Evolutionary conservation across 2,113 vertebrate species (phyloP).

Genomic region (Pedionomus torquatus): DNA sequence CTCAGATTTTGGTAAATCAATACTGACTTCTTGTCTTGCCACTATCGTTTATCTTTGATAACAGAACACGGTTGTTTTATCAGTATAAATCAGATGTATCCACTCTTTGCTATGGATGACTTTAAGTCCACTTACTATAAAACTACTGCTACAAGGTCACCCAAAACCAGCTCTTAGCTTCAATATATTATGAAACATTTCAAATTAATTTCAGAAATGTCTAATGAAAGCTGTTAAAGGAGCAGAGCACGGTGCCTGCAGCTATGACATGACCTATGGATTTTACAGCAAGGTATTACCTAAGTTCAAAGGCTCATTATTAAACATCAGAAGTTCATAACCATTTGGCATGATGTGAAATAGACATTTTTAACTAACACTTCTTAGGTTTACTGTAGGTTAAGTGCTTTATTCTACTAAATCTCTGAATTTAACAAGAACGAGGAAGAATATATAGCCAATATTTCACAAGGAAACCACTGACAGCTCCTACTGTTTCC

Average conservation of each 20-base stretch:
- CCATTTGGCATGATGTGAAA: neutral
- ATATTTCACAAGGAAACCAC: neutral
- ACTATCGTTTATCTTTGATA: neutral
- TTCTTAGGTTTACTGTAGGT: neutral
- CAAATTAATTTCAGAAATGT: conserved; percentile 9
- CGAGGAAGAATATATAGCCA: neutral
- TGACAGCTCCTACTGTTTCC: neutral
- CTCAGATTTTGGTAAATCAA: neutral
- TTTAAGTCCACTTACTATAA: neutral
- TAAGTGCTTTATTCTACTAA: neutral
- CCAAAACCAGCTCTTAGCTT: conserved; percentile 9
- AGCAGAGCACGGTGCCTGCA: neutral
- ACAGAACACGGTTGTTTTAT: neutral
- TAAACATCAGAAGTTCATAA: neutral
- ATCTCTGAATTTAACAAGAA: neutral
- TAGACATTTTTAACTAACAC: neutral
- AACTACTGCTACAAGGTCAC: neutral
- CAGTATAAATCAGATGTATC: conserved; percentile 31
- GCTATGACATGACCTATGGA: neutral
- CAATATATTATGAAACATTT: conserved; percentile 19
- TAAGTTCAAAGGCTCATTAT: neutral
- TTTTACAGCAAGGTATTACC: neutral
- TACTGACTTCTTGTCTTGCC: neutral
- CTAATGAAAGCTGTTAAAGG: conserved; percentile 26
- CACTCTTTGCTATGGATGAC: neutral